Evolutionary conservation across 2,888 invertebrate genomes (phyloP).

Genomic region (Hecatera dysodea): DNA sequence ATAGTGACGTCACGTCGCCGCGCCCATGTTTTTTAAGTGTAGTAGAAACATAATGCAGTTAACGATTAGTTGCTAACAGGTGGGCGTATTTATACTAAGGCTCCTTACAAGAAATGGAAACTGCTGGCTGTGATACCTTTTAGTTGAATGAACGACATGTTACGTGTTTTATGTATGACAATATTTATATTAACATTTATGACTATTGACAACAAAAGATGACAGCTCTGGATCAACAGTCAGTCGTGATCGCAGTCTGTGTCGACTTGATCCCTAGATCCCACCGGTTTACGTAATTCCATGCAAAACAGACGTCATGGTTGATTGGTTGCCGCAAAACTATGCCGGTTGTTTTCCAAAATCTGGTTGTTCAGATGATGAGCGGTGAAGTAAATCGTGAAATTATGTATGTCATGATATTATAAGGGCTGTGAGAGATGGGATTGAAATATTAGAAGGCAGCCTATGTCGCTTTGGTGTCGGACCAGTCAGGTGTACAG

Average conservation of each 20-base stretch:
- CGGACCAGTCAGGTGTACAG: background rate
- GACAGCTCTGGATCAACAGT: constrained; percentile 30
- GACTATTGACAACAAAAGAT: constrained; percentile 25
- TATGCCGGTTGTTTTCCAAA: constrained; percentile 5
- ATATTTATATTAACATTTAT: constrained; percentile 35
- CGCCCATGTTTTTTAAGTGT: constrained; percentile 46
- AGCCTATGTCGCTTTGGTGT: too few relatives aligned
- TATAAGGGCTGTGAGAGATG: background rate
- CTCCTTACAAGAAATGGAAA: constrained; percentile 36
- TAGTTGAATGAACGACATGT: constrained; percentile 49
- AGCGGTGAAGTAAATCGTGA: too few relatives aligned
- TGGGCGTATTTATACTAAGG: constrained; percentile 44
- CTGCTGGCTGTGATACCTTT: constrained; percentile 29
- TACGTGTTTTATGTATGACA: constrained; percentile 25
- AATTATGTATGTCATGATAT: background rate
- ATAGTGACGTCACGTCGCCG: constrained; percentile 39
- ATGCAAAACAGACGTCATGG: background rate
- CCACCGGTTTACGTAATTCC: background rate
- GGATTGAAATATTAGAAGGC: too few relatives aligned
- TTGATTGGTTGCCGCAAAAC: background rate
- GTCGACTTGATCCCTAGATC: background rate
- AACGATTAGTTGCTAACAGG: constrained; percentile 53
- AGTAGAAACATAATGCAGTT: constrained; percentile 45
- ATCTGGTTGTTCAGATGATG: background rate
- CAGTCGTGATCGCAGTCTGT: constrained; percentile 15